Base-by-base conservation (phyloP, 23 tunicate species). In the Ascidia mentula region DNA sequence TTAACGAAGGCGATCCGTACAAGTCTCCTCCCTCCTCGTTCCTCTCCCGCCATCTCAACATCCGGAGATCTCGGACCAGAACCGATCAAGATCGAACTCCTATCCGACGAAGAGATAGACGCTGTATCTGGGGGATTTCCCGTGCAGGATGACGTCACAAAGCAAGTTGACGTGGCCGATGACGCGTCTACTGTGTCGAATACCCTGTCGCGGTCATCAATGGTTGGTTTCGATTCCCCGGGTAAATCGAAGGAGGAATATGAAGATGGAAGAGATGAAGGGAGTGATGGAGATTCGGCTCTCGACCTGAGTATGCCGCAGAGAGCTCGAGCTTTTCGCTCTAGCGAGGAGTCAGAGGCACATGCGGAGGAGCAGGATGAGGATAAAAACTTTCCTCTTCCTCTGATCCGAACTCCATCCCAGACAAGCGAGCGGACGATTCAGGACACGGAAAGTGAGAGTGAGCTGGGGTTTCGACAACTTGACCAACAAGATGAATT, bases 81-180 rank as follows among this genome's bases (percentile, higher is more conserved):
- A 7, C 32, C 74, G 37, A 32, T 70, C 37, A 70, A 70, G 74
- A 22, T 32, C 35, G 74, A 70, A 70, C 74, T 70, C 36, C 39
- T 70, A 20, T 70, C 74, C 36, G 74, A 70, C 74, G 74, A 70
- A 33, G 74, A 70, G 5, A 34, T 32, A 35, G 38, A 70, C 74
- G 37, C 74, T 36, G 74, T 34, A 3, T 33, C 74, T 18, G 74
- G 74, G 74, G 74, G 38, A 18, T 70, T 70, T 30, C 74, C 74
- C 18, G 74, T 70, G 35, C 74, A 70, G 38, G 38, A 34, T 70
- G 74, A 34, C 38, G 74, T 34, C 39, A 70, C n/a, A 22, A 32
- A 33, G 35, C 39, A 70, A 35, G 38, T 30, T 34, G 38, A 70
- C 74, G 74, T 32, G 28, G 24, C 65, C 2, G 65, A 53, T 53